Evolutionary conservation across 2,888 invertebrate species (phyloP).

Genomic region (Lithodes maja): DNA sequence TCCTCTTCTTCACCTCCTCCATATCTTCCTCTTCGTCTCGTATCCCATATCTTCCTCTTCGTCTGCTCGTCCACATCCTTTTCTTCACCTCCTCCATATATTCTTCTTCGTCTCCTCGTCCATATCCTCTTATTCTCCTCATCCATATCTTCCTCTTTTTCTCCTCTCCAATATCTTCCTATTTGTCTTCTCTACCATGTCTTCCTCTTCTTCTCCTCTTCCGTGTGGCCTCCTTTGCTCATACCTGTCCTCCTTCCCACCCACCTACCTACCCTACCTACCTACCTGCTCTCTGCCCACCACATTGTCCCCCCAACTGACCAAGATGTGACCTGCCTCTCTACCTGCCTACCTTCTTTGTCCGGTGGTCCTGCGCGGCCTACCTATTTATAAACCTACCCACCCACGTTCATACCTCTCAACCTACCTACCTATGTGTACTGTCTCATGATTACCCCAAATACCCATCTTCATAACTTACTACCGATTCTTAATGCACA

Average conservation of each 20-base stretch:
- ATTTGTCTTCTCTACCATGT: background rate
- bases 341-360: slow-evolving; percentile 16
- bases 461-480: too few relatives aligned
- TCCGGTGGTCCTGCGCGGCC: background rate
- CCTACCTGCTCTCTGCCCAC: background rate
- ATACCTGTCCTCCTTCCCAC: background rate
- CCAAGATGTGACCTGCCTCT: background rate
- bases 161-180: background rate
- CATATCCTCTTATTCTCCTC: background rate
- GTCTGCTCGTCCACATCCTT: background rate
- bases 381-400: too few relatives aligned
- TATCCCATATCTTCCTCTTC: background rate
- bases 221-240: background rate
- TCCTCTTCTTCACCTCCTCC: background rate
- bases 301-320: slow-evolving; percentile 1
- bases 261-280: slow-evolving; percentile 1
- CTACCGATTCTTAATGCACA: too few relatives aligned
- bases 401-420: too few relatives aligned
- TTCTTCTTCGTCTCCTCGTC: background rate
- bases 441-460: background rate
- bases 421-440: background rate
- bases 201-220: background rate
- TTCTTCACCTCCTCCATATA: background rate
- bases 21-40: background rate
- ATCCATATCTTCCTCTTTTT: background rate